Evolutionary conservation across 2,888 invertebrate species (phyloP), one percentile per base, ranked within the genome.

Genomic region (Deilephila porcellus): DNA sequence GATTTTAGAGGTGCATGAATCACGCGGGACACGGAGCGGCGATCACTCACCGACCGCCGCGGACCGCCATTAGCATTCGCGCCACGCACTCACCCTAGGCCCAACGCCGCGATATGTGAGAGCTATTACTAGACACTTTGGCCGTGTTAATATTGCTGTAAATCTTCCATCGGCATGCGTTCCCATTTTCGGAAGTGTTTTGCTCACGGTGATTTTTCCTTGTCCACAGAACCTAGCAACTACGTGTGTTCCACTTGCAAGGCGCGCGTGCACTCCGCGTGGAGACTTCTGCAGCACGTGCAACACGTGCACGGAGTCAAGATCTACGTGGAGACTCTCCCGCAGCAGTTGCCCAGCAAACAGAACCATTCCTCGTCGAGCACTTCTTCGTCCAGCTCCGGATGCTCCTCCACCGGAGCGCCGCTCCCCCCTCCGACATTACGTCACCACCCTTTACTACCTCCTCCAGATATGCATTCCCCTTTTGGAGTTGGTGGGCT

Each of bases 201-300:
- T 80, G 78, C 82, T 84, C 85, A 86, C 81, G 79, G 76, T 76
- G 78, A 76, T 80, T 81, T 87, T 76, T 86, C 77, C 76, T 93
- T 93, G 92, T 88, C 84, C 86, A 77, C 97, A 98, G 99, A 99
- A 94, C 99, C 99, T 79, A 97, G 97, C 93, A 98, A 98, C 95
- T 98, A 98, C 91, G 97, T 98, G 80, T 99, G 99, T 88, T 98
- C 97, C 70, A 98, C 98, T 80, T 99, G 99, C 95, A 98, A 98
- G 87, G 97, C 98, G 78, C 97, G 98, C 71, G 96, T 98, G 82
- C 97, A 97, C 82, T 98, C 98, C n/a, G 99, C 99, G 8, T 99
- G 99, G 99, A 96, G 97, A 74, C 95, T 99, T 76, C 96, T 99
- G 60, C 99, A 99, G 89, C 99, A 99, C 90, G 99, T 98, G 45